Evolutionary conservation across 2,113 vertebrate genomes (phyloP).

Genomic region (Zootoca vivipara): DNA sequence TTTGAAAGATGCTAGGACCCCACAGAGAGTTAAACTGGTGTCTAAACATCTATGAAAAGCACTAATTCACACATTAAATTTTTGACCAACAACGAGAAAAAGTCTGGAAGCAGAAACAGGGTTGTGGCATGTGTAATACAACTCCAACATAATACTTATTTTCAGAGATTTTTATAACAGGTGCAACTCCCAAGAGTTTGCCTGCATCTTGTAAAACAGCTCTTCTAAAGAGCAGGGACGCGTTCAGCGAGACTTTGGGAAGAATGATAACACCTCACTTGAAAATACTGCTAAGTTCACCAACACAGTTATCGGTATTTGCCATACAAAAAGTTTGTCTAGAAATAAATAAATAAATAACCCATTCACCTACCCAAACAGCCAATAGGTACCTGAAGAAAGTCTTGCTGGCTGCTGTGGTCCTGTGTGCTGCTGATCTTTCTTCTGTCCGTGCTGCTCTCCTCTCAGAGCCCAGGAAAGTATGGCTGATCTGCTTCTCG

Average conservation of each 20-base stretch:
- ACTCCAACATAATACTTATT: neutral
- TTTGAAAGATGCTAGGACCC: neutral
- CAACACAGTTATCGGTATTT: neutral
- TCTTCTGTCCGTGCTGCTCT: neutral
- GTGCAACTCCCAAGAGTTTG: neutral
- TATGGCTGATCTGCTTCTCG: conserved; percentile 53
- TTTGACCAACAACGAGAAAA: neutral
- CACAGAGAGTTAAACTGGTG: neutral
- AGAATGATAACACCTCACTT: neutral
- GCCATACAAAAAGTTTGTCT: neutral
- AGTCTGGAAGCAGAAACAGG: neutral
- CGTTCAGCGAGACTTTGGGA: neutral
- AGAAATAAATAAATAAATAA: neutral
- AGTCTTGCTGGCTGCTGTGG: neutral
- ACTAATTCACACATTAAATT: neutral
- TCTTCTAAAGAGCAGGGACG: neutral
- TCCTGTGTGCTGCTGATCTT: neutral
- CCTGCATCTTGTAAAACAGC: neutral
- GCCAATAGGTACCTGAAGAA: conserved; percentile 35
- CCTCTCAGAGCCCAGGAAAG: neutral
- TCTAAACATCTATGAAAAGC: neutral
- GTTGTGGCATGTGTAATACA: neutral
- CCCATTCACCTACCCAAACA: neutral
- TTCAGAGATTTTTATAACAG: neutral
- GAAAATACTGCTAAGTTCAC: neutral